Percentiles rank a stretch among this genome's conserved stretches.
Conservation (phyloP, 2,113 vertebrate species). For the Pantherophis guttatus region DNA sequence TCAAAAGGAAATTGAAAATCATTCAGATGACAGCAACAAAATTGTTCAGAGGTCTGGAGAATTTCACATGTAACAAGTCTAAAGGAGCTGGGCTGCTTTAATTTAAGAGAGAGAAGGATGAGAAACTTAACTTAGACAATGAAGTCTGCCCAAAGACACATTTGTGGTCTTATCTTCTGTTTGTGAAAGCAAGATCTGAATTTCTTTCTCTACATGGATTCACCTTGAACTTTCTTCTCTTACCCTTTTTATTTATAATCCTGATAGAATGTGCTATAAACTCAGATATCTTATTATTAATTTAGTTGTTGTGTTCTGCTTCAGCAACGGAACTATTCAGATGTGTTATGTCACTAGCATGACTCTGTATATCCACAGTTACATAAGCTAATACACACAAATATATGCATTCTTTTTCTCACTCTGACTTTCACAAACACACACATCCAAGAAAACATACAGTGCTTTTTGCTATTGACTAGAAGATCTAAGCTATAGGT, state of each 20-base stretch:
- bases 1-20: neutral
- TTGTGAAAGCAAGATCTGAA: neutral
- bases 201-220: neutral
- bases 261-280: neutral
- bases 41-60: neutral
- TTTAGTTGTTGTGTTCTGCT: neutral
- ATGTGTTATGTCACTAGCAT: neutral
- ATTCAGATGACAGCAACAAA: neutral
- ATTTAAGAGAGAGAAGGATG: neutral
- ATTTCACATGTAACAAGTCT: neutral
- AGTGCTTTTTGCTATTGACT: neutral
- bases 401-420: neutral
- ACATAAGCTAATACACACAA: neutral
- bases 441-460: neutral
- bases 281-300: neutral
- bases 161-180: slow-evolving; percentile 1
- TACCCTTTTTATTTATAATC: neutral
- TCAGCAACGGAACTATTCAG: neutral
- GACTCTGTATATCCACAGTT: neutral
- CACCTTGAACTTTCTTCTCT: neutral
- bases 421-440: neutral
- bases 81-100: neutral
- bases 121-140: neutral
- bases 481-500: neutral
- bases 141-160: neutral